A percentile compares a stretch with the other conserved stretches of the same genome.
These are phyloP conservation scores for Trachelus iudaicus DNA, from an alignment of 2,888 invertebrate species.

Conservation along the genomic window DNA sequence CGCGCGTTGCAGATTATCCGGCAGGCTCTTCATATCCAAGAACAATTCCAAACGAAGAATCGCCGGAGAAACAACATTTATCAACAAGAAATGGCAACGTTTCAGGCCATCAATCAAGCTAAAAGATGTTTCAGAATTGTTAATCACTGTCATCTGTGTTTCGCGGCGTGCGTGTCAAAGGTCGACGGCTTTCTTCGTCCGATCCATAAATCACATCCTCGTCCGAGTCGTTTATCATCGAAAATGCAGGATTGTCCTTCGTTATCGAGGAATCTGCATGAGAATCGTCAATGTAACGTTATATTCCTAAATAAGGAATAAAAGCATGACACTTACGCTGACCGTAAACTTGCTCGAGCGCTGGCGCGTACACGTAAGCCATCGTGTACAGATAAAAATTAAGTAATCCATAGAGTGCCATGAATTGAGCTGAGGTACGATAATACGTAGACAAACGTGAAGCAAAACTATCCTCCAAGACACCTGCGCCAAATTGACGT, in stretches of 20 bases:
- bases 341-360: constrained; percentile 82
- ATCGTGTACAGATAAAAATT: constrained; percentile 95
- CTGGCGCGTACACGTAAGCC: constrained; percentile 95
- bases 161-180: constrained; percentile 76
- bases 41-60: background rate
- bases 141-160: constrained; percentile 80
- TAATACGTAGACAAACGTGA: constrained; percentile 88
- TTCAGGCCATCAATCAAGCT: background rate
- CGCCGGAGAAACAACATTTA: background rate
- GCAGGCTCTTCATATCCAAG: background rate
- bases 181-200: constrained; percentile 86
- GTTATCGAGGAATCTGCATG: constrained; percentile 87
- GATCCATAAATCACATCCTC: constrained; percentile 96
- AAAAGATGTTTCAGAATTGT: constrained; percentile 33
- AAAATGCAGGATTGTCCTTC: constrained; percentile 97
- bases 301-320: background rate
- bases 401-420: constrained; percentile 92
- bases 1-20: background rate
- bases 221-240: constrained; percentile 98
- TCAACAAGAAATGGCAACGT: background rate
- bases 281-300: constrained; percentile 13
- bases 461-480: constrained; percentile 94
- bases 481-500: constrained; percentile 87
- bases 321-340: constrained; percentile 67
- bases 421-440: constrained; percentile 93